Base-by-base conservation (phyloP, 35 echinoderm and acorn worm species). In the Lytechinus variegatus region DNA sequence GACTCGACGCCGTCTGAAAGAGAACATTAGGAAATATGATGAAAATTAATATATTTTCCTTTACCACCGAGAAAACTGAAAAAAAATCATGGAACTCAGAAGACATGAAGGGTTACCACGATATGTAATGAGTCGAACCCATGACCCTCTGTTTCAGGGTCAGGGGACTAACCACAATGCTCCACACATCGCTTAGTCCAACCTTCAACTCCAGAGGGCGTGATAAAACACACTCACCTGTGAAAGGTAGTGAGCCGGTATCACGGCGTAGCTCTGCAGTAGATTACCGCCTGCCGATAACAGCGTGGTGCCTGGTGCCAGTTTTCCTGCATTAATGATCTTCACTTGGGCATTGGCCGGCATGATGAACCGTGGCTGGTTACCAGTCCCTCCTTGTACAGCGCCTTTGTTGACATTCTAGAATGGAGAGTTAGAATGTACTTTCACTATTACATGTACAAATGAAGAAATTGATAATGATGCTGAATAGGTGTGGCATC, bases 311-410 rank as follows among this genome's bases (percentile, higher is more conserved):
- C 97, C 97, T 33, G 96, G 96, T n/a, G 96, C 96, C 9, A 98
- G 96, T 27, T 96, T 58, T n/a, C 93, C 86, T 0, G 97, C 58
- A 91, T 96, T 96, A 10, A 98, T 96, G n/a, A 98, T 98, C 95
- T 98, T 98, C 54, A 97, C 55, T 55, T 94, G 95, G 2, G 97
- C 87, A 86, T 98, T 98, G 92, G 97, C 97, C 54, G 97, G 97
- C 97, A 98, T 98, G 86, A 98, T 96, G 89, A 98, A 94, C 93
- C 97, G 91, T 54, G 95, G 96, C 87, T 98, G 97, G 90, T 89
- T 87, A 93, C 92, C 92, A 93, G 52, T n/a, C 92, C 53, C 29
- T 27, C 52, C 92, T 93, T 54, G 52, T 4, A 27, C 54, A 55
- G 52, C 56, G 92, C 92, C 53, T 54, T 93, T 90, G 88, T 44